A percentile compares a stretch with the other conserved stretches of the same genome.
Conservation (phyloP, 2,888 invertebrate genomes). For the Anaspis maculata region DNA sequence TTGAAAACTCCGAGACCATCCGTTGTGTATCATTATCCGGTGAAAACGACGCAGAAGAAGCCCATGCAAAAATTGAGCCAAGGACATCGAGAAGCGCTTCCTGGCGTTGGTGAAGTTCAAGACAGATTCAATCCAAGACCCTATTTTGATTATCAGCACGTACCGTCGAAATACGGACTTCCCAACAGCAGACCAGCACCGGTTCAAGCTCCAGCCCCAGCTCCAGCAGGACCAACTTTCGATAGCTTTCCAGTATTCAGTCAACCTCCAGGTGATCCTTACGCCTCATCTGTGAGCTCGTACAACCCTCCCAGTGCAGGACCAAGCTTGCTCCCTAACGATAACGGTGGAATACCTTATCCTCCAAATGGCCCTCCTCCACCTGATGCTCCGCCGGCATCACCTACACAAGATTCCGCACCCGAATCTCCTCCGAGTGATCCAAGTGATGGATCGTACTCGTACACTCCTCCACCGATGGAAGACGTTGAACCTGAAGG, state of each 20-base stretch:
- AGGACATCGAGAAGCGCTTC: too few relatives aligned
- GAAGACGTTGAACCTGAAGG: not conserved
- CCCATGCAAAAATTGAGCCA: too few relatives aligned
- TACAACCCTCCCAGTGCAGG: conserved; percentile 24
- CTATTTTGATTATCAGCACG: conserved; percentile 31
- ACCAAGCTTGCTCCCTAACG: conserved; percentile 5
- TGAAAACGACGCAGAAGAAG: conserved; percentile 5
- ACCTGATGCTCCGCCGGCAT: conserved; percentile 17
- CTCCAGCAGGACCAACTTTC: conserved; percentile 10
- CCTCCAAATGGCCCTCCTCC: conserved; percentile 21
- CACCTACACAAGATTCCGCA: conserved; percentile 1
- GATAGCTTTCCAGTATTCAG: conserved; percentile 19
- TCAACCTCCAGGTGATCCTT: conserved; percentile 21
- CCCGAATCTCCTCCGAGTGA: too few relatives aligned
- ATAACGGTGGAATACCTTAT: conserved; percentile 10
- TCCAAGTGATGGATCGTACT: not conserved
- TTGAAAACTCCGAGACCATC: conserved; percentile 21
- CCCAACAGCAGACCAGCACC: conserved; percentile 1
- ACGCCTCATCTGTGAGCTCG: conserved; percentile 31
- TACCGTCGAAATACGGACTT: conserved; percentile 4
- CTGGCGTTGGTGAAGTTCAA: conserved; percentile 37
- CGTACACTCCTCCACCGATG: not conserved
- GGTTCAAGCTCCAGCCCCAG: conserved; percentile 3
- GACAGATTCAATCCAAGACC: conserved; percentile 39
- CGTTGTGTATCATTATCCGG: conserved; percentile 23